These are phyloP conservation scores for Morone saxatilis DNA, from an alignment of 2,113 vertebrate species.

Conservation along the genomic window DNA sequence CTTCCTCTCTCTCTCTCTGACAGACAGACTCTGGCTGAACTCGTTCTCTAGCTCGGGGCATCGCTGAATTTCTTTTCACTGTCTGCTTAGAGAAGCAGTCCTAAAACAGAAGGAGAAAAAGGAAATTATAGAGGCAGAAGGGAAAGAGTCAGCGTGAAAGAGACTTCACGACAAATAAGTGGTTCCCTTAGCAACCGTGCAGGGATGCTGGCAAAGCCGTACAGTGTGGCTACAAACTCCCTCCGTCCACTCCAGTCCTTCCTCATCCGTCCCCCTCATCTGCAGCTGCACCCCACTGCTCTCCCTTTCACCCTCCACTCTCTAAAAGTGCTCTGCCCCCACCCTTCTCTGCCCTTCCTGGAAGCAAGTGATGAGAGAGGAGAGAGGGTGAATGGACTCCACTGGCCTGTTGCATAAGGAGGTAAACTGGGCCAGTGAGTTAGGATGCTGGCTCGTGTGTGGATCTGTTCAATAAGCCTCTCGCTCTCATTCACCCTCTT, in stretches of 20 bases:
- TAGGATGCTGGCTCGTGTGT: constrained; percentile 58
- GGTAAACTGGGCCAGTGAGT: constrained; percentile 72
- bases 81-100: not conserved
- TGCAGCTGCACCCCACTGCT: constrained; percentile 51
- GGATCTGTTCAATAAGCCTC: constrained; percentile 53
- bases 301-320: not conserved
- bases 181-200: constrained; percentile 74
- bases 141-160: constrained; percentile 29
- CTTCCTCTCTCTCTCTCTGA: constrained; percentile 22
- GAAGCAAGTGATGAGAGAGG: constrained; percentile 61
- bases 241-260: constrained; percentile 32
- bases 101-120: constrained; percentile 9
- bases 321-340: constrained; percentile 7
- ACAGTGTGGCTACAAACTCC: constrained; percentile 28
- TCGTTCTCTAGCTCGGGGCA: constrained; percentile 10
- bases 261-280: constrained; percentile 7
- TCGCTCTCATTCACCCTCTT: constrained; percentile 27
- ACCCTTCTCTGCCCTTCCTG: constrained; percentile 31
- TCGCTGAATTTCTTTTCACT: constrained; percentile 32
- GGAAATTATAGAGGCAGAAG: constrained; percentile 27
- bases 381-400: constrained; percentile 57
- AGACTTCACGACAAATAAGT: constrained; percentile 49
- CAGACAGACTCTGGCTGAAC: constrained; percentile 45
- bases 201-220: constrained; percentile 61
- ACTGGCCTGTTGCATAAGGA: constrained; percentile 65